Evolutionary conservation across 2,113 vertebrate species (phyloP).

Genomic region (Macquaria australasica): DNA sequence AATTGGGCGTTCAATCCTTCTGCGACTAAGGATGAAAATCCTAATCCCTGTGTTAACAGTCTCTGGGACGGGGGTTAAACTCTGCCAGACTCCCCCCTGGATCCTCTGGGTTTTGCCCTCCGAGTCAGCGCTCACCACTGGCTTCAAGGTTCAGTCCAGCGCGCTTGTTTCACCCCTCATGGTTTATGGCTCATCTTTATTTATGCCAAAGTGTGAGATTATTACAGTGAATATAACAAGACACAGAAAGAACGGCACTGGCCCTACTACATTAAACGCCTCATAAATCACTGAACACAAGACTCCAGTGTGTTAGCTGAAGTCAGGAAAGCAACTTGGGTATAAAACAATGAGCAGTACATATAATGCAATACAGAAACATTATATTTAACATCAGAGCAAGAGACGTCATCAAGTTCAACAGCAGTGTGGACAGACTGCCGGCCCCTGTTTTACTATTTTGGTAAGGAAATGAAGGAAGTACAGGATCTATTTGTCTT

Average conservation of each 20-base stretch:
- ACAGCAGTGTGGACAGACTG: conserved; percentile 37
- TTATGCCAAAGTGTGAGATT: conserved; percentile 50
- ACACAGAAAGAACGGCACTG: conserved; percentile 21
- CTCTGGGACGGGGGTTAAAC: conserved; percentile 35
- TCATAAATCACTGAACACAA: conserved; percentile 48
- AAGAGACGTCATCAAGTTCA: conserved; percentile 20
- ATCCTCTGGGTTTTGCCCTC: conserved; percentile 45
- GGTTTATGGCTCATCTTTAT: conserved; percentile 55
- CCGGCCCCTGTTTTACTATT: conserved; percentile 45
- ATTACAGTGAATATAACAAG: conserved; percentile 45
- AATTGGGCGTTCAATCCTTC: not conserved
- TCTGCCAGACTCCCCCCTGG: conserved; percentile 53
- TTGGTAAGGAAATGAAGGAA: conserved; percentile 71
- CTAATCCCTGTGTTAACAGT: conserved; percentile 30
- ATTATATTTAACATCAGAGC: conserved; percentile 18
- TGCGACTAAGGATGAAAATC: conserved; percentile 27
- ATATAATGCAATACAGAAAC: conserved; percentile 13
- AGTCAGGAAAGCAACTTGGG: conserved; percentile 30
- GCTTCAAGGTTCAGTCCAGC: conserved; percentile 57
- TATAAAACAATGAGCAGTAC: conserved; percentile 9
- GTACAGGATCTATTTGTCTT: conserved; percentile 58
- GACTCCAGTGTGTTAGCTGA: conserved; percentile 34
- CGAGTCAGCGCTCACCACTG: conserved; percentile 34
- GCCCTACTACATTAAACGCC: conserved; percentile 43
- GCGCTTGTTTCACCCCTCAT: conserved; percentile 40